Conservation (phyloP, 2,797 vertebrate species). For the Arrhamphus sclerolepis region DNA sequence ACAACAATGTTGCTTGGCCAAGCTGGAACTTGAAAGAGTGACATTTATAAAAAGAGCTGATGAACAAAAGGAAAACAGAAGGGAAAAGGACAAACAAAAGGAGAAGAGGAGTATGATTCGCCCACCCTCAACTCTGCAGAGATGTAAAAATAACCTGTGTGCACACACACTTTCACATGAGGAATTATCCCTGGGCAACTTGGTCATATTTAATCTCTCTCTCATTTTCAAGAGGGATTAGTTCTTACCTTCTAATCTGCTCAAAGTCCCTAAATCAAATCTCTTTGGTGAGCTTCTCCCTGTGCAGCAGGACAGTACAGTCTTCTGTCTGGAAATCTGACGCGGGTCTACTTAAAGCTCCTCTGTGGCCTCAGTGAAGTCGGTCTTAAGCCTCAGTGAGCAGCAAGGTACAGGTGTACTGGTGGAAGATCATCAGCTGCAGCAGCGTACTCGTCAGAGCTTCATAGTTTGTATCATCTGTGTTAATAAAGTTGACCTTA, state of each 20-base stretch:
- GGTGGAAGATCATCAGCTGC: constrained; percentile 16
- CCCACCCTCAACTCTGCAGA: constrained; percentile 44
- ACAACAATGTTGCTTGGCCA: constrained; percentile 32
- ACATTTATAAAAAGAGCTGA: constrained; percentile 28
- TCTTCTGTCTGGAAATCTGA: constrained; percentile 50
- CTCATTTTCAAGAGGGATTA: constrained; percentile 75
- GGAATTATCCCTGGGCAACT: constrained; percentile 66
- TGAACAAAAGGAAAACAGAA: constrained; percentile 46
- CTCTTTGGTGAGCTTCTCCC: constrained; percentile 62
- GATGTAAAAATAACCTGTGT: constrained; percentile 58
- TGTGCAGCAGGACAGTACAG: constrained; percentile 25
- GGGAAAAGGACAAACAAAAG: constrained; percentile 47
- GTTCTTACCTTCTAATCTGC: constrained; percentile 71
- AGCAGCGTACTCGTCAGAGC: neutral
- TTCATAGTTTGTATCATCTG: neutral
- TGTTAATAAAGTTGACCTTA: neutral
- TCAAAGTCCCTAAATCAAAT: constrained; percentile 69
- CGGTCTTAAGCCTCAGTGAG: too few relatives aligned
- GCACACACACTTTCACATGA: constrained; percentile 23
- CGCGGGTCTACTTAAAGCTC: constrained; percentile 28
- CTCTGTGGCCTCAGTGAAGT: constrained; percentile 20
- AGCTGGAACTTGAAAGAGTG: constrained; percentile 39
- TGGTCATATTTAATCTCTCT: constrained; percentile 74
- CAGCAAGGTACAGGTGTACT: constrained; percentile 13
- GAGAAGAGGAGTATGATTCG: constrained; percentile 50